phyloP scores from a whole-genome alignment of 2,888 invertebrate genomes.

The Caradrina kadenii region DNA sequence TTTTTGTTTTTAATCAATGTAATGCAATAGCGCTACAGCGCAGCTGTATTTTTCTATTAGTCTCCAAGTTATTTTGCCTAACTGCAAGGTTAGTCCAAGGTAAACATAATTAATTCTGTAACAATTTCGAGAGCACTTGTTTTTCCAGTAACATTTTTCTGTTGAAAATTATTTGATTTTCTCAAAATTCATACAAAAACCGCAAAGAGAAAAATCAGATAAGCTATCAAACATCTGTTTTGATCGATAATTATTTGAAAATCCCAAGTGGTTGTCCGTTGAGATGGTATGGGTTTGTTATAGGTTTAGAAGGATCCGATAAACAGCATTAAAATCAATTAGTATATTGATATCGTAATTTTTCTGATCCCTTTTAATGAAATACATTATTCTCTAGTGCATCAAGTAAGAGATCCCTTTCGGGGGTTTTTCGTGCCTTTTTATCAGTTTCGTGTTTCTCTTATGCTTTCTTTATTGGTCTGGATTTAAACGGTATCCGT shows the following conservation, averaged over 20 bases:
- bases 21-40: neutral
- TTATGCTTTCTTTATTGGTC: neutral
- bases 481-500: neutral
- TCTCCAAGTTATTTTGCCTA: slow-evolving; percentile 12
- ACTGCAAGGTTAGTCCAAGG: slow-evolving; percentile 2
- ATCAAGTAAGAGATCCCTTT: no score
- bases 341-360: no score
- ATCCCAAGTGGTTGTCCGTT: no score
- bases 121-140: slow-evolving; percentile 1
- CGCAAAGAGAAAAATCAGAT: neutral
- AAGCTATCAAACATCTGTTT: neutral
- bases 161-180: slow-evolving; percentile 7
- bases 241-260: neutral
- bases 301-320: no score
- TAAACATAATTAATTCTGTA: slow-evolving; percentile 4
- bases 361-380: no score
- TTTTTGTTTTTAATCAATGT: no score
- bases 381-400: no score
- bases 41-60: neutral
- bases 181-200: neutral
- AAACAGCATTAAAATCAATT: no score
- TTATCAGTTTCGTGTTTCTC: neutral
- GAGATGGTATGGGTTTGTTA: no score
- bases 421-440: neutral
- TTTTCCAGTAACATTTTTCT: slow-evolving; percentile 7